Conservation (phyloP, 2,888 invertebrate genomes). For the Tetragonisca angustula region DNA sequence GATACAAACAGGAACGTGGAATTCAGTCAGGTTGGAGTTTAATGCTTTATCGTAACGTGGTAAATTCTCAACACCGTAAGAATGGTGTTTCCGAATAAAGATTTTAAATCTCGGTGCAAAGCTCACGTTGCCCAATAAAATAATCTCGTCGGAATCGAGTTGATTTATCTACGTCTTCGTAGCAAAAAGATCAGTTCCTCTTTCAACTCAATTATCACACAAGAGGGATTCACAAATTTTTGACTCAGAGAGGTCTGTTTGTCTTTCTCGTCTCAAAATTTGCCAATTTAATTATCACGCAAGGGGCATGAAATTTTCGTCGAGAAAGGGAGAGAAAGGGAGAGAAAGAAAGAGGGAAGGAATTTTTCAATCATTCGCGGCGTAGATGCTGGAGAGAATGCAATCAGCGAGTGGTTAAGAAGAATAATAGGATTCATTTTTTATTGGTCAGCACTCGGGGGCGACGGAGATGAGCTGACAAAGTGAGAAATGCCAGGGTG, state of each 20-base stretch:
- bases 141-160: too few relatives aligned
- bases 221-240: too few relatives aligned
- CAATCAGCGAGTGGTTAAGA: conserved; percentile 76
- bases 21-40: too few relatives aligned
- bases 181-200: too few relatives aligned
- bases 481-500: conserved; percentile 76
- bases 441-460: conserved; percentile 61
- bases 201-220: too few relatives aligned
- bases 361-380: conserved; percentile 49
- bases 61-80: too few relatives aligned
- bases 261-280: background rate
- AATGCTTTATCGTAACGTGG: too few relatives aligned
- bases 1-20: background rate
- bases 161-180: too few relatives aligned
- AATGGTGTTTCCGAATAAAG: too few relatives aligned
- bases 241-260: too few relatives aligned
- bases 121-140: too few relatives aligned
- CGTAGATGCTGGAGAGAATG: conserved; percentile 60
- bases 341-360: conserved; percentile 15
- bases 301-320: conserved; percentile 2
- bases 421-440: conserved; percentile 77
- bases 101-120: too few relatives aligned
- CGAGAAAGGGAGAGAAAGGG: conserved; percentile 11
- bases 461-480: conserved; percentile 75
- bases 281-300: background rate